Percentiles rank a stretch among this genome's conserved stretches.
These are phyloP conservation scores for Drosophila suzukii DNA, from an alignment of 1,140 invertebrate species.

Conservation along the genomic window DNA sequence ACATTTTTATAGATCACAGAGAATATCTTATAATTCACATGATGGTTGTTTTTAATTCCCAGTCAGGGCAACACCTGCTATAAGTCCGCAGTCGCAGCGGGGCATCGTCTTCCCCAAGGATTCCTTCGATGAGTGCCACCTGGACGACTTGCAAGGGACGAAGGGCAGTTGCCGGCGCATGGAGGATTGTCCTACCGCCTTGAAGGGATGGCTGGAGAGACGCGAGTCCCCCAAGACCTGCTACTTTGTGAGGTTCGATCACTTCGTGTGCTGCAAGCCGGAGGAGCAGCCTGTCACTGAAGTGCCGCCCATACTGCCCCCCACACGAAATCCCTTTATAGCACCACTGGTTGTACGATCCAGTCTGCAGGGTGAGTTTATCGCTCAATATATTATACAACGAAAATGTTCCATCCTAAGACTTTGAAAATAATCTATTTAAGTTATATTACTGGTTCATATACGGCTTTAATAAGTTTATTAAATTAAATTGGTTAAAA, in stretches of 20 bases:
- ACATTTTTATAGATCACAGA: slow-evolving; percentile 16
- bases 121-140: slow-evolving; percentile 65
- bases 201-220: slow-evolving; percentile 50
- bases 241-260: slow-evolving; percentile 76
- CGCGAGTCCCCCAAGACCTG: slow-evolving; percentile 67
- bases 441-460: too few species aligned
- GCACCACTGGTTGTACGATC: slow-evolving; percentile 17
- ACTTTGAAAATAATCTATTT: neutral
- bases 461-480: too few species aligned
- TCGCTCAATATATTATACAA: neutral
- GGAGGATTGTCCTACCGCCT: slow-evolving; percentile 59
- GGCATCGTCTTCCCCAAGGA: slow-evolving; percentile 73
- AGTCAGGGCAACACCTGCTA: slow-evolving; percentile 41
- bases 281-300: neutral
- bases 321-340: neutral
- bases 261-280: slow-evolving; percentile 68
- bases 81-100: slow-evolving; percentile 53
- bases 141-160: slow-evolving; percentile 36
- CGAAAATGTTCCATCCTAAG: too few species aligned
- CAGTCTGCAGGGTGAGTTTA: slow-evolving; percentile 47
- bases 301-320: slow-evolving; percentile 11
- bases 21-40: neutral
- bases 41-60: neutral
- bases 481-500: too few species aligned
- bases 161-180: slow-evolving; percentile 60